phyloP scores from a whole-genome alignment of 2,113 vertebrate species.

The Solea senegalensis region DNA sequence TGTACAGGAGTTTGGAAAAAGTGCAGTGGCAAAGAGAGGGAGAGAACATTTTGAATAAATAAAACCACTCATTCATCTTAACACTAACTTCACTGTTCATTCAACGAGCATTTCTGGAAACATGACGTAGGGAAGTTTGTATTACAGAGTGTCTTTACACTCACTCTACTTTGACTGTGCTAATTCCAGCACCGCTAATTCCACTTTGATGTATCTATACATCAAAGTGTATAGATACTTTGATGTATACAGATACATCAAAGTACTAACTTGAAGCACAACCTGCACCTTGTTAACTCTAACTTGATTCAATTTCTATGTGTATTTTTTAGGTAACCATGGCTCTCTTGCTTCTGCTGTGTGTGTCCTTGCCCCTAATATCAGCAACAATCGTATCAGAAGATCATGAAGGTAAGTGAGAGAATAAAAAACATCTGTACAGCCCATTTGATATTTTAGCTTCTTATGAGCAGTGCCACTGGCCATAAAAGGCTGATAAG shows the following conservation, averaged over 20 bases:
- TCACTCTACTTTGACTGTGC: background rate
- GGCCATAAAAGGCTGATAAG: too few species aligned
- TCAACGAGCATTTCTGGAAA: constrained; percentile 1
- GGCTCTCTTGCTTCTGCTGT: constrained; percentile 89
- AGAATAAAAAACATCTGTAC: background rate
- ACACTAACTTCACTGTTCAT: constrained; percentile 33
- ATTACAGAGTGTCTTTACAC: background rate
- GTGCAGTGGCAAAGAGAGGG: constrained; percentile 2
- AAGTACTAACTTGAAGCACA: background rate
- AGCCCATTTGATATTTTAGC: too few species aligned
- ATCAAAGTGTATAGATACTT: background rate
- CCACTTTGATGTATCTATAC: too few species aligned
- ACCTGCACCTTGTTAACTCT: background rate
- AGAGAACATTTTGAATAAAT: constrained; percentile 18
- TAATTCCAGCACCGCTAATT: background rate
- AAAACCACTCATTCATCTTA: background rate
- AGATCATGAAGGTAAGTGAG: constrained; percentile 76
- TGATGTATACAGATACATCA: background rate
- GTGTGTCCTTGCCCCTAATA: constrained; percentile 86
- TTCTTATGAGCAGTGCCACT: too few species aligned
- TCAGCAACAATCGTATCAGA: constrained; percentile 77
- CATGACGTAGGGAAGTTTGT: background rate
- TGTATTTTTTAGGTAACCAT: constrained; percentile 86
- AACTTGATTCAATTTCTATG: background rate
- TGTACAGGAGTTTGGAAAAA: background rate